Percentiles rank a stretch among this genome's conserved stretches.
These are phyloP conservation scores for Heteromormyrus szaboi DNA, from an alignment of 2,797 vertebrate genomes.

Conservation along the genomic window DNA sequence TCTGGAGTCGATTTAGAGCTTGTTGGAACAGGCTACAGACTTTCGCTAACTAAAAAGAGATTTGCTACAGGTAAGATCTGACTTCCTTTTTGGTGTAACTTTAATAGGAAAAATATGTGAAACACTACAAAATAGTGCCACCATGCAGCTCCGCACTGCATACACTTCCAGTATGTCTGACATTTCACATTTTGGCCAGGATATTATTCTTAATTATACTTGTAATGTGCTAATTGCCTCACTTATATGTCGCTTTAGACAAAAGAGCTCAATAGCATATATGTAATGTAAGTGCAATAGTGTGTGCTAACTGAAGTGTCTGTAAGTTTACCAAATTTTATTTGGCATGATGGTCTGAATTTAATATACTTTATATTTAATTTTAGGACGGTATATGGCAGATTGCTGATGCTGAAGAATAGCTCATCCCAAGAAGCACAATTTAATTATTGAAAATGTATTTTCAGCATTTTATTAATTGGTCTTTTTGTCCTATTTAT, in stretches of 20 bases:
- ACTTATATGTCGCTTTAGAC: neutral
- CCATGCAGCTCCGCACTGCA: neutral
- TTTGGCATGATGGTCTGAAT: neutral
- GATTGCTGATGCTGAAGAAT: conserved; percentile 74
- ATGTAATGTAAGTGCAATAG: neutral
- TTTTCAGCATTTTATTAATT: conserved; percentile 33
- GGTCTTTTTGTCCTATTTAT: conserved; percentile 33
- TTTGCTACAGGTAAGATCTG: conserved; percentile 82
- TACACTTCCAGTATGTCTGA: neutral
- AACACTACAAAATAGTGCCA: neutral
- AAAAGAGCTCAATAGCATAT: neutral
- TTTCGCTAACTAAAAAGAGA: conserved; percentile 91
- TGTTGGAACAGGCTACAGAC: conserved; percentile 79
- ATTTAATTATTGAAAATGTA: conserved; percentile 35
- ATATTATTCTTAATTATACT: neutral
- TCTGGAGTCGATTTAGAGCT: conserved; percentile 89
- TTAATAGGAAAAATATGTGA: neutral
- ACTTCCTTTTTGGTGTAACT: neutral
- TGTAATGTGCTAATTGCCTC: neutral
- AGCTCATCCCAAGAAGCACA: conserved; percentile 38
- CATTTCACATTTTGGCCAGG: neutral
- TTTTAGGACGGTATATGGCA: conserved; percentile 90
- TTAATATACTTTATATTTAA: conserved; percentile 35
- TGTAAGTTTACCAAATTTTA: neutral
- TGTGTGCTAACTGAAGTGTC: neutral